phyloP scores from a whole-genome alignment of 2,797 vertebrate species.

The Peromyscus aztecus region DNA sequence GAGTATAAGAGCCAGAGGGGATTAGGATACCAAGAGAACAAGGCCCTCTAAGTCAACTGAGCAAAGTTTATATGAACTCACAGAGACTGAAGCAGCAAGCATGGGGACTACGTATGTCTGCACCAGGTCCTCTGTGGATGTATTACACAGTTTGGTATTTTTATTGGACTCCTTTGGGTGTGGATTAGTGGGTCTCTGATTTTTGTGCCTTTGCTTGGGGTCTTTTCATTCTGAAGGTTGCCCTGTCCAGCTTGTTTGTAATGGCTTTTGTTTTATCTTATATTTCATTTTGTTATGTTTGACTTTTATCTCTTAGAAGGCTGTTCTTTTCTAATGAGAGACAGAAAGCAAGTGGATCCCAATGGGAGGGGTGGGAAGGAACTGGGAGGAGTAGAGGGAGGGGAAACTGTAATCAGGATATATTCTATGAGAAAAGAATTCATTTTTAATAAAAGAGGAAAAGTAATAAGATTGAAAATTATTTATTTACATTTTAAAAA shows the following conservation, averaged over 20 bases:
- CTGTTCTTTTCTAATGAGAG: neutral
- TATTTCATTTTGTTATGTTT: too few relatives aligned
- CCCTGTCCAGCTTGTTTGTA: too few relatives aligned
- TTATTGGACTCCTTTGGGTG: neutral
- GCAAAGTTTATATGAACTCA: neutral
- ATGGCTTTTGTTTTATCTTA: too few relatives aligned
- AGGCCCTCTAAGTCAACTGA: neutral
- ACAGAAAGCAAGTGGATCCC: neutral
- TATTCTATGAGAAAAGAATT: neutral
- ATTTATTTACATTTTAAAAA: neutral
- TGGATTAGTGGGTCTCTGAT: neutral
- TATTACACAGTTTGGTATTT: neutral
- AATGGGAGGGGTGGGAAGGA: neutral
- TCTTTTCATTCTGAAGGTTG: too few relatives aligned
- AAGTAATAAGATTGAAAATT: neutral
- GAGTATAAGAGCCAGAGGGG: neutral
- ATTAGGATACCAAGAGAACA: neutral
- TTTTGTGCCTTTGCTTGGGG: neutral
- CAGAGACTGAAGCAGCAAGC: neutral
- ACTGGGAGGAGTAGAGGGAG: neutral
- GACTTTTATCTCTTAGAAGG: neutral
- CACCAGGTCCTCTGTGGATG: neutral
- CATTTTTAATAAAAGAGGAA: neutral
- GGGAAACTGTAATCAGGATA: neutral
- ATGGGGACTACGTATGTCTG: neutral